A percentile compares a stretch with the other conserved stretches of the same genome.
Conservation (phyloP, 1,140 invertebrate species). For the Nilaparvata lugens region DNA sequence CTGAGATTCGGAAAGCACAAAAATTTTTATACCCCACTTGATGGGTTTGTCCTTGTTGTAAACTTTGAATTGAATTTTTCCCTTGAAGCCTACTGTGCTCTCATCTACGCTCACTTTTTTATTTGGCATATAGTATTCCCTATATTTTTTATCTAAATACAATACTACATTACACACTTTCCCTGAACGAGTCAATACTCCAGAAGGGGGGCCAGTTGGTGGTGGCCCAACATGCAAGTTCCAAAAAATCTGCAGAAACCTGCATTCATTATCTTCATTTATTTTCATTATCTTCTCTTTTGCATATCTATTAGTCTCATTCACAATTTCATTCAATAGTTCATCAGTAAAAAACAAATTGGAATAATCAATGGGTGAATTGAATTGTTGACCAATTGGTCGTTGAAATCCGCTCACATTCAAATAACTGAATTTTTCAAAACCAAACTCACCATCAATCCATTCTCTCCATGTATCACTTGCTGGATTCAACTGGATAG, state of each 20-base stretch:
- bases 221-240: not conserved
- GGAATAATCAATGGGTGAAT: not conserved
- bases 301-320: not conserved
- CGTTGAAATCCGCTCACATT: not conserved
- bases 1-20: too few relatives aligned
- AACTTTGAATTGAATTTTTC: too few relatives aligned
- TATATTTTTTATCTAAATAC: too few relatives aligned
- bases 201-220: not conserved
- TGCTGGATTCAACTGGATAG: not conserved
- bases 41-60: too few relatives aligned
- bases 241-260: constrained; percentile 9
- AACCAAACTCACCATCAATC: not conserved
- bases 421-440: not conserved
- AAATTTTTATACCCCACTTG: too few relatives aligned
- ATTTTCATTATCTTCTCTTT: not conserved
- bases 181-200: not conserved
- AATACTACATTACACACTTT: not conserved
- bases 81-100: too few relatives aligned
- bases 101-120: too few relatives aligned
- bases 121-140: too few relatives aligned
- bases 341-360: not conserved
- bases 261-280: not conserved
- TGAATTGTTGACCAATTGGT: not conserved
- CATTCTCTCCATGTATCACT: not conserved
- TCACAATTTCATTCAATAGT: not conserved